phyloP scores from a whole-genome alignment of 2,113 vertebrate genomes.

The Ursus arctos region DNA sequence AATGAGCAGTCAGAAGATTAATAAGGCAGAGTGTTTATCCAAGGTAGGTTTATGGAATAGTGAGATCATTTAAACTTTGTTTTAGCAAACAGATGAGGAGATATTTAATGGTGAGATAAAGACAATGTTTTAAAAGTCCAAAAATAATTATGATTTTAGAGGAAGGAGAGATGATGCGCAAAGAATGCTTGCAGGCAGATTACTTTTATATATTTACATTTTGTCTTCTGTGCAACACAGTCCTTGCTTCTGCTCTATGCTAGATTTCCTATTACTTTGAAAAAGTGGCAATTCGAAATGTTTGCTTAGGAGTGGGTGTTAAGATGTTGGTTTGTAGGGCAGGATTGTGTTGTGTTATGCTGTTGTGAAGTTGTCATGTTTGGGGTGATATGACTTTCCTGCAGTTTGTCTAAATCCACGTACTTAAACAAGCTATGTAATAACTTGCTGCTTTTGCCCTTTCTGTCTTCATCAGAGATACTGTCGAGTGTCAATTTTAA shows the following conservation, averaged over 20 bases:
- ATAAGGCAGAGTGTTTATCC: neutral
- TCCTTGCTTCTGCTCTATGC: neutral
- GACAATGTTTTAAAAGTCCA: neutral
- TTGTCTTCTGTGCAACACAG: conserved; percentile 37
- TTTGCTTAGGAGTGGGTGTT: neutral
- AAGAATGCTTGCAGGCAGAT: neutral
- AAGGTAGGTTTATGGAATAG: conserved; percentile 41
- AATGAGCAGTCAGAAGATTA: neutral
- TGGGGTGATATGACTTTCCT: neutral
- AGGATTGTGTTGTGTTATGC: neutral
- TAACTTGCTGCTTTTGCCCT: neutral
- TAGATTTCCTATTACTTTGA: neutral
- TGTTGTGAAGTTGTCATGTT: neutral
- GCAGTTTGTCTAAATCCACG: neutral
- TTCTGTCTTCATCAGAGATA: neutral
- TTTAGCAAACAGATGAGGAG: conserved; percentile 61
- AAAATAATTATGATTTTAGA: neutral
- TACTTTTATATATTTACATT: neutral
- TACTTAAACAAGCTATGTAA: neutral
- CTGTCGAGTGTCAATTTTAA: neutral
- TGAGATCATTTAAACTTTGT: neutral
- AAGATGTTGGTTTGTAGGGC: neutral
- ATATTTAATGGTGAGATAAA: conserved; percentile 22
- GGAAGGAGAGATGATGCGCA: neutral
- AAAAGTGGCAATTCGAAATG: neutral